Evolutionary conservation across 2,888 invertebrate species (phyloP).

Genomic region (Agapetus fuscipes): DNA sequence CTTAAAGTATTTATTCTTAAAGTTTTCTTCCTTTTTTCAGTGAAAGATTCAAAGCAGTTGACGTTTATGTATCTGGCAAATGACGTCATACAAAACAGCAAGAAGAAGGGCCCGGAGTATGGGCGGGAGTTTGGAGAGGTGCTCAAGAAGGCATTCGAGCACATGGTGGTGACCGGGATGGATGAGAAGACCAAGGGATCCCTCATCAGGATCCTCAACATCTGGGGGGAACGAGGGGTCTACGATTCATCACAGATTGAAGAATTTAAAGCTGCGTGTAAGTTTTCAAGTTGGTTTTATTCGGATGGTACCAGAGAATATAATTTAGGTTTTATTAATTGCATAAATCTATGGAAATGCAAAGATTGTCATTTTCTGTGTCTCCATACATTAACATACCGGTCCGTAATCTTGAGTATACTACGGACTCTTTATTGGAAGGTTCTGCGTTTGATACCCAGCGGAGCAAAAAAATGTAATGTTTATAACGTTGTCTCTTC

Average conservation of each 20-base stretch:
- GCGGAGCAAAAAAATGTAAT: no score
- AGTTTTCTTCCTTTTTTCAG: slow-evolving; percentile 45
- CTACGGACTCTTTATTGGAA: no score
- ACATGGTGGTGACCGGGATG: slow-evolving; percentile 63
- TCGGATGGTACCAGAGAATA: no score
- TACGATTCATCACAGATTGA: slow-evolving; percentile 73
- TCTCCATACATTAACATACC: no score
- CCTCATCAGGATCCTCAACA: slow-evolving; percentile 70
- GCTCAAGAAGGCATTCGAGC: slow-evolving; percentile 72
- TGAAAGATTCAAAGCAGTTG: slow-evolving; percentile 73
- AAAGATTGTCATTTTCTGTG: no score
- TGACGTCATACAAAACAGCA: slow-evolving; percentile 98
- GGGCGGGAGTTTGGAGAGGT: slow-evolving; percentile 77
- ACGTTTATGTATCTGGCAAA: slow-evolving; percentile 97
- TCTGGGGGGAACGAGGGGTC: slow-evolving; percentile 90
- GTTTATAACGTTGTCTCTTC: no score
- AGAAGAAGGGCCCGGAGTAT: slow-evolving; percentile 95
- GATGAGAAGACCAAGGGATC: slow-evolving; percentile 77
- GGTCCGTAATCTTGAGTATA: no score
- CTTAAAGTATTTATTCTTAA: no score
- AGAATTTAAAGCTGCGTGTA: slow-evolving; percentile 60
- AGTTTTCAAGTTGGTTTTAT: no score
- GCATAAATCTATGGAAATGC: no score
- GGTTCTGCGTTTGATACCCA: no score
- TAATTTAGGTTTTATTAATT: no score